Base-by-base conservation (phyloP, 2,113 vertebrate genomes). In the Pangasianodon gigas region DNA sequence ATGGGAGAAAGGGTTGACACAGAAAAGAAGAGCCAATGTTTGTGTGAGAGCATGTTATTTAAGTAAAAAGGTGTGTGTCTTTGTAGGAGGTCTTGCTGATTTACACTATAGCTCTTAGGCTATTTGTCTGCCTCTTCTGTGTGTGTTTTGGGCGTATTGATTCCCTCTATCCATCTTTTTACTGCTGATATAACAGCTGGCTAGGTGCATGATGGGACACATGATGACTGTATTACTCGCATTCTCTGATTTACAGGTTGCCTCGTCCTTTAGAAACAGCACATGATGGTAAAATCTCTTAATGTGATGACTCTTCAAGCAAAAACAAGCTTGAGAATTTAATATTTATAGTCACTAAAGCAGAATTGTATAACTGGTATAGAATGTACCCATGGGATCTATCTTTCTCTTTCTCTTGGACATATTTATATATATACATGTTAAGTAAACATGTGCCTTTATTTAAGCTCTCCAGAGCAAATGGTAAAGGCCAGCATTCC, bases 141-240 rank as follows among this genome's bases (percentile, higher is more conserved):
- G 44, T 84, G 81, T 69, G 54, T 44, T 60, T 51, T 52, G 51
- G 89, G 62, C 75, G 54, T 88, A 75, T 84, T 37, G 80, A 84
- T 89, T 89, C 24, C 32, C 13, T 5, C 11, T 74, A 1, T 3
- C 18, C 9, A 29, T 75, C 58, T 65, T 41, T 80, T 81, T 26
- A 46, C 10, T 46, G 5, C 92, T 90, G 90, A 91, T 94, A 95
- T 92, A 88, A 92, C 74, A 24, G 90, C 71, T 88, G 14, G 58
- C 87, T 37, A 67, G 80, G 95, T 94, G 93, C 96, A 94, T 95
- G 95, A 95, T 93, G 14, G 51, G 75, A 44, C 19, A 75, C 44
- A 79, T 85, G 81, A 71, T 77, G 7, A 88, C 86, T 90, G 19
- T 52, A 94, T 96, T 96, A 96, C 90, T 83, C 81, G 24, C 80